These are phyloP conservation scores for Anaspis maculata DNA, from an alignment of 2,888 invertebrate species.

Conservation along the genomic window DNA sequence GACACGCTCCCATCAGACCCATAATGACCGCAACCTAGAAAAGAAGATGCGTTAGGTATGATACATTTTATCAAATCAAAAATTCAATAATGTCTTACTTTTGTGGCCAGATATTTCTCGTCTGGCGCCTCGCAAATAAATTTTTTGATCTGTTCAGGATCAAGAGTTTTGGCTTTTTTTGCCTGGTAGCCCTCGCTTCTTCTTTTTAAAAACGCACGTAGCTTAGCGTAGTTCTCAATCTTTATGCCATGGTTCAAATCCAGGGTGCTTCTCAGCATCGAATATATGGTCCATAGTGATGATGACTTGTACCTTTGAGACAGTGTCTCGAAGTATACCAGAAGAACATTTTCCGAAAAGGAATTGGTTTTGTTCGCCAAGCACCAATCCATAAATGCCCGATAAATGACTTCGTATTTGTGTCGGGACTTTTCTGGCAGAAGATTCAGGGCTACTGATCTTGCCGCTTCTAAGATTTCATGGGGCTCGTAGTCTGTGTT, in stretches of 20 bases:
- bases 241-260: slow-evolving; percentile 6
- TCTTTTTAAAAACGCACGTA: slow-evolving; percentile 17
- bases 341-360: slow-evolving; percentile 7
- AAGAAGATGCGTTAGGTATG: neutral
- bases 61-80: too few relatives aligned
- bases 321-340: slow-evolving; percentile 9
- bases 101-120: slow-evolving; percentile 20
- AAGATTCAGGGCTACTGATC: neutral
- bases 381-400: slow-evolving; percentile 10
- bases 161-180: slow-evolving; percentile 23
- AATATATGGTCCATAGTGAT: slow-evolving; percentile 9
- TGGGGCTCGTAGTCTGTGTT: too few relatives aligned
- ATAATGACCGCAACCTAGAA: slow-evolving; percentile 14
- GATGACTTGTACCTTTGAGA: slow-evolving; percentile 9
- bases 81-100: too few relatives aligned
- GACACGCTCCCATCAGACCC: slow-evolving; percentile 17
- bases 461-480: too few relatives aligned
- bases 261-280: slow-evolving; percentile 8
- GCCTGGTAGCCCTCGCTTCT: slow-evolving; percentile 19
- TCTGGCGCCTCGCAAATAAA: slow-evolving; percentile 24
- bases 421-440: slow-evolving; percentile 4
- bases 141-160: slow-evolving; percentile 17
- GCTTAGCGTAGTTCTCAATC: slow-evolving; percentile 7
- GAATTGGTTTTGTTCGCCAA: slow-evolving; percentile 4
- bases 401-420: slow-evolving; percentile 6